A percentile compares a stretch with the other conserved stretches of the same genome.
Evolutionary conservation across 2,888 invertebrate species (phyloP).

Genomic region (Brenthis ino): DNA sequence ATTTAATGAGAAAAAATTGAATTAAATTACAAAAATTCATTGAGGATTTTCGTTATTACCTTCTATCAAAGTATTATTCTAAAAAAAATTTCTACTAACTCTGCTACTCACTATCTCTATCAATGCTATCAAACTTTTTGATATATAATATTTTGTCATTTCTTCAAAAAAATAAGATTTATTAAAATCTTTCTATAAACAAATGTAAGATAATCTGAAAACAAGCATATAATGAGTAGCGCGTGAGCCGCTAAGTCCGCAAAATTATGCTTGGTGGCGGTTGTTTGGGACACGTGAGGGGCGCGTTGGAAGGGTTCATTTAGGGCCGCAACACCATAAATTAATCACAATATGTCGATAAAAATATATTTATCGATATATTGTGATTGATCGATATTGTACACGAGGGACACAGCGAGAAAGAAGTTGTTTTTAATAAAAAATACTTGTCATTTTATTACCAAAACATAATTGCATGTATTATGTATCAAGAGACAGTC

Average conservation of each 20-base stretch:
- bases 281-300: conserved; percentile 55
- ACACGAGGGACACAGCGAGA: too few species aligned
- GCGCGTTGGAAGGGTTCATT: conserved; percentile 21
- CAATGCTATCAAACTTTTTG: background rate
- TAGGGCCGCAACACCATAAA: conserved; percentile 17
- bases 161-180: background rate
- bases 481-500: too few species aligned
- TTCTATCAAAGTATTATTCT: too few species aligned
- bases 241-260: conserved; percentile 63
- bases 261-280: conserved; percentile 78
- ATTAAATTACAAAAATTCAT: too few species aligned
- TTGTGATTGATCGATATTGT: background rate
- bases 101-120: background rate
- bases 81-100: too few species aligned
- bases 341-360: too few species aligned
- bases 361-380: conserved; percentile 11
- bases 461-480: too few species aligned
- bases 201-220: conserved; percentile 54
- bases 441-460: too few species aligned
- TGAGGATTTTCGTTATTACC: too few species aligned
- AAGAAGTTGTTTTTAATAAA: too few species aligned
- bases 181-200: conserved; percentile 8
- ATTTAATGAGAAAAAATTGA: too few species aligned
- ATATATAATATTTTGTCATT: background rate
- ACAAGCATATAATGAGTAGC: conserved; percentile 68